phyloP scores from a whole-genome alignment of 2,113 vertebrate species.

The Sinosuthora webbiana region DNA sequence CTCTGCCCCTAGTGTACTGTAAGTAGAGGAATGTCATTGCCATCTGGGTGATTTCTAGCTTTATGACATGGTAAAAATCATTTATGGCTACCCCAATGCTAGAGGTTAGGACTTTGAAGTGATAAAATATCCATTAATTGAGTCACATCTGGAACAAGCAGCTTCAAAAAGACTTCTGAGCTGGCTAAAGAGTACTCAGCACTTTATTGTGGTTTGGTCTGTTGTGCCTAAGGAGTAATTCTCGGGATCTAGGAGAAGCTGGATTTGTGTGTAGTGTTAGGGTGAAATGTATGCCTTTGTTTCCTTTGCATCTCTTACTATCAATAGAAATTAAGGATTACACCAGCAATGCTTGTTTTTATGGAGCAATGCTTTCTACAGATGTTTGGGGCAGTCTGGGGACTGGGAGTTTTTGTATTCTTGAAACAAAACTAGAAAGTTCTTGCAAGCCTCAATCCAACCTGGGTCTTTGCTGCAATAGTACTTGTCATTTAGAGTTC shows the following conservation, averaged over 20 bases:
- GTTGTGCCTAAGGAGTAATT: background rate
- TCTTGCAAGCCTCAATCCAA: background rate
- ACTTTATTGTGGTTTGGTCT: background rate
- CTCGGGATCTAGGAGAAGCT: background rate
- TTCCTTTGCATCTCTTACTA: background rate
- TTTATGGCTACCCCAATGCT: conserved; percentile 14
- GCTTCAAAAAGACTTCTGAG: background rate
- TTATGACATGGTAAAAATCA: conserved; percentile 64
- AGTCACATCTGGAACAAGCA: background rate
- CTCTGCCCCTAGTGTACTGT: conserved; percentile 21
- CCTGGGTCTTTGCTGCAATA: background rate
- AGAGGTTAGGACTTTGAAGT: background rate
- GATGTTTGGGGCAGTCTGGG: background rate
- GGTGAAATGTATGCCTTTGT: background rate
- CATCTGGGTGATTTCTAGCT: conserved; percentile 47
- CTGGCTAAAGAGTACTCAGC: background rate
- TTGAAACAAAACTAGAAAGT: background rate
- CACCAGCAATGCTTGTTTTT: background rate
- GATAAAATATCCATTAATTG: background rate
- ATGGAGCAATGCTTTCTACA: background rate
- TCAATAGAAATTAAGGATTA: conserved; percentile 5
- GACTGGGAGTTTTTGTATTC: background rate
- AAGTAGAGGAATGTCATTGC: conserved; percentile 21
- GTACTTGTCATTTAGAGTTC: background rate
- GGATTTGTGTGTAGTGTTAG: background rate